Evolutionary conservation across 2,113 vertebrate species (phyloP), one percentile per base, ranked within the genome.

Genomic region (Sceloporus undulatus): DNA sequence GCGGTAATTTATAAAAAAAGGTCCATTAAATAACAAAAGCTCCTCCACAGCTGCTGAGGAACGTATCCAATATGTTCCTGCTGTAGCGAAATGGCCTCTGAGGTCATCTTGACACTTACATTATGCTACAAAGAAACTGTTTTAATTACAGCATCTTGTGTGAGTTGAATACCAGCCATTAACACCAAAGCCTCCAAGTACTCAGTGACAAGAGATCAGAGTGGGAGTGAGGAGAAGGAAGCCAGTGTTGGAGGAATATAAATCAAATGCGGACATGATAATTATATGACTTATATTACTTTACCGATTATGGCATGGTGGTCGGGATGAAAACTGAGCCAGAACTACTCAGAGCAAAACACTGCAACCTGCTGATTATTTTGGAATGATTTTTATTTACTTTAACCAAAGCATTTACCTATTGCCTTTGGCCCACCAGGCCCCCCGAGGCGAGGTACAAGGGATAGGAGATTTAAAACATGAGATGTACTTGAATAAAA

Each of bases 11-110:
- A 83, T 85, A 84, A 95, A 48, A 95, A 48, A 93, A 94, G 91
- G 75, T 74, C 85, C 82, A 80, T 94, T 93, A 93, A 91, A 90
- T 91, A 94, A 0, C 9, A 79, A 94, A 70, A 90, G 59, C 87
- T 93, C 89, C 91, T 91, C 90, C 90, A 94, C 90, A 93, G 91
- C 93, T 95, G 94, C 87, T 92, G 70, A 94, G 89, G 87, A 92
- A 79, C 87, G 90, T 91, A 85, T 92, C 85, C 91, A 94, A 91
- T 83, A 73, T 91, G 80, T 90, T 94, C 82, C 34, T 93, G 38
- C 90, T 86, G 65, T 14, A 82, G 90, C 84, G 62, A 68, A 93
- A 94, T 86, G 88, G 73, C 75, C 90, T 90, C 71, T 82, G 92
- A 92, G 92, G 92, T 95, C 92, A 91, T 93, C 90, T 87, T 88